Evolutionary conservation across 2,888 invertebrate genomes (phyloP).

Genomic region (Druceiella hillmani): DNA sequence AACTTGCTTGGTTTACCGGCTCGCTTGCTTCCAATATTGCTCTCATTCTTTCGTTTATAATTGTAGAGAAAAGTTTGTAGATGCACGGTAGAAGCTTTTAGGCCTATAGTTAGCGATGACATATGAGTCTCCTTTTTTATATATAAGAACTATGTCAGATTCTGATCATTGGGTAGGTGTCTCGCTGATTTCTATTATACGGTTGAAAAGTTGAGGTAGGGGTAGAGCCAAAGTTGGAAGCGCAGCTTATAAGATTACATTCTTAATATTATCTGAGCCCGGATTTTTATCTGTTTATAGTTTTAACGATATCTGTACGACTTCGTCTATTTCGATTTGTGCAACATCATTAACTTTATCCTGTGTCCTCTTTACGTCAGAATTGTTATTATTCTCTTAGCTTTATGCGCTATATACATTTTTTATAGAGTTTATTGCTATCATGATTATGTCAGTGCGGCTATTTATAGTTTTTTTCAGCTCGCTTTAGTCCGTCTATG

Average conservation of each 20-base stretch:
- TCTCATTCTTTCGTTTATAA: too few species aligned
- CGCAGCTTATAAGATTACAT: conserved; percentile 8
- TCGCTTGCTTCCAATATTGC: conserved; percentile 5
- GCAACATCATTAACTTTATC: background rate
- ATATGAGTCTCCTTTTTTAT: too few species aligned
- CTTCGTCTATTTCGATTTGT: conserved; percentile 3
- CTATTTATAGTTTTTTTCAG: too few species aligned
- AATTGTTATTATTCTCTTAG: conserved; percentile 4
- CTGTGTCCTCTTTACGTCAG: conserved; percentile 3
- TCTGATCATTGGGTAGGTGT: conserved; percentile 10
- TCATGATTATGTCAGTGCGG: too few species aligned
- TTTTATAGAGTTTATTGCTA: conserved; percentile 15
- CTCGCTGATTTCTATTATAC: conserved; percentile 2
- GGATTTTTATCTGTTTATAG: conserved; percentile 11
- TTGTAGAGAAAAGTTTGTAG: too few species aligned
- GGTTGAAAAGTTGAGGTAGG: conserved; percentile 4
- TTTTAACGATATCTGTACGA: conserved; percentile 5
- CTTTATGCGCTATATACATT: conserved; percentile 11
- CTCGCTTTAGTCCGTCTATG: conserved; percentile 8
- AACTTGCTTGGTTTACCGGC: conserved; percentile 11
- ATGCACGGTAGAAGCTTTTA: too few species aligned
- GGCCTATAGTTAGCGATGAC: too few species aligned
- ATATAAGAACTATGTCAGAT: conserved; percentile 1
- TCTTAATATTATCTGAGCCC: conserved; percentile 9
- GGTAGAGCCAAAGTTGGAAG: background rate